Evolutionary conservation across 2,113 vertebrate species (phyloP), one percentile per base, ranked within the genome.

Genomic region (Jacana jacana): DNA sequence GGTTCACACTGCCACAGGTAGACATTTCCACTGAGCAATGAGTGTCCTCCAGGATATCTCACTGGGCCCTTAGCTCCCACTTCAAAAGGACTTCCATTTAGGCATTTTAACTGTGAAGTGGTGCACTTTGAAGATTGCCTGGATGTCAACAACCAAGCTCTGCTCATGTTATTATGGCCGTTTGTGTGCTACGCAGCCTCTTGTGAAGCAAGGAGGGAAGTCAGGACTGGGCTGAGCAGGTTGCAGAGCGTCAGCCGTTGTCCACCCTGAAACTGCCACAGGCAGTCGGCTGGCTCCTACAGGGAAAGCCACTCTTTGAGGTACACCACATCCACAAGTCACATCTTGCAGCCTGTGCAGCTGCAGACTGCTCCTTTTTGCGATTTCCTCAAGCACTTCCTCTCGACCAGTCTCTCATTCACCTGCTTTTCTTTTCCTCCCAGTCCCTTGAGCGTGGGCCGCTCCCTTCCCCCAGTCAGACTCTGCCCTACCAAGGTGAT

Each of bases 1-100:
- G 31, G 35, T 27, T 97, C 64, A 88, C 39, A 30, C 39, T 79
- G 76, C 75, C 78, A 39, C 25, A 42, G 22, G 48, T 35, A 60
- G 51, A 52, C 13, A 30, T 61, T 71, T 88, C n/a, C 37, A 57
- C 28, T 31, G 46, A 92, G 48, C 60, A 64, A 27, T 19, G 39
- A 48, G 20, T 20, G 31, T 84, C 25, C 54, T 73, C 37, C 61
- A 65, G 66, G 35, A 80, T 54, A n/a, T 49, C 30, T 37, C 81
- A 35, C 80, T 37, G 42, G 8, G n/a, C 37, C 54, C 25, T 83
- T 68, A 37, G 60, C 16, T 90, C 25, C 55, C 81, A 71, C 65
- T 95, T 95, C 77, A 95, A 81, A 92, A 78, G 83, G 49, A 42
- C 35, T 91, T 94, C 68, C 54, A 66, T 94, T 81, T 55, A 12